phyloP scores from a whole-genome alignment of 2,888 invertebrate species.

The Busseola fusca region DNA sequence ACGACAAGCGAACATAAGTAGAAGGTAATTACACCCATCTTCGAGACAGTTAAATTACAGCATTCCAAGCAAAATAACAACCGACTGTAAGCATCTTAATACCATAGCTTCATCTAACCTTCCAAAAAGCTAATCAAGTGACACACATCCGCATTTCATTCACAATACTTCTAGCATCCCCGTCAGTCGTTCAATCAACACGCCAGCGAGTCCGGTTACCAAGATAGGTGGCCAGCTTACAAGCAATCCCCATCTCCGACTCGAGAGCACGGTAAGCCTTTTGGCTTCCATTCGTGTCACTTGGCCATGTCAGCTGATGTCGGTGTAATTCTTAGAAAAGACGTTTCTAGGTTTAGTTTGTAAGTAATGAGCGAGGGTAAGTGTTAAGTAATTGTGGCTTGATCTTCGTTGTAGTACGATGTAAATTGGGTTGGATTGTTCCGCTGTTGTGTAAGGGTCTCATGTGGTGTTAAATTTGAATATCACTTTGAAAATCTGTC shows the following conservation, averaged over 20 bases:
- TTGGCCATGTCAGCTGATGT: conserved; percentile 39
- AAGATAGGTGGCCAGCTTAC: conserved; percentile 50
- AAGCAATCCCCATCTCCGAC: conserved; percentile 40
- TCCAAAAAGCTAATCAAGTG: not conserved
- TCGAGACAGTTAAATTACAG: too few relatives aligned
- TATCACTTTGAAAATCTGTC: not conserved
- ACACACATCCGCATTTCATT: conserved; percentile 13
- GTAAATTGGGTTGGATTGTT: conserved; percentile 7
- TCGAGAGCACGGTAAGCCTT: conserved; percentile 49
- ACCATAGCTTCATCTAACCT: too few relatives aligned
- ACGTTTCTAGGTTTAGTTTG: conserved; percentile 13
- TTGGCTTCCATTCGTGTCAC: conserved; percentile 49
- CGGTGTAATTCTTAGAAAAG: conserved; percentile 21
- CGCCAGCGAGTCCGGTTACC: conserved; percentile 14
- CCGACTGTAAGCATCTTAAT: not conserved
- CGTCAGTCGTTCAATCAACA: conserved; percentile 49
- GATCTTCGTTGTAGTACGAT: not conserved
- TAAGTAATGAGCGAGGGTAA: conserved; percentile 10
- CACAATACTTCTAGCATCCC: not conserved
- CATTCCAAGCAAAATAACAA: too few relatives aligned
- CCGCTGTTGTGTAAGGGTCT: not conserved
- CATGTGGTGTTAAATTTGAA: not conserved
- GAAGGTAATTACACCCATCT: too few relatives aligned
- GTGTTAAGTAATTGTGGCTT: conserved; percentile 16
- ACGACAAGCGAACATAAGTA: too few relatives aligned